Percentiles rank a stretch among this genome's conserved stretches.
Conservation (phyloP, 2,888 invertebrate genomes). For the Pyrrhosoma nymphula region DNA sequence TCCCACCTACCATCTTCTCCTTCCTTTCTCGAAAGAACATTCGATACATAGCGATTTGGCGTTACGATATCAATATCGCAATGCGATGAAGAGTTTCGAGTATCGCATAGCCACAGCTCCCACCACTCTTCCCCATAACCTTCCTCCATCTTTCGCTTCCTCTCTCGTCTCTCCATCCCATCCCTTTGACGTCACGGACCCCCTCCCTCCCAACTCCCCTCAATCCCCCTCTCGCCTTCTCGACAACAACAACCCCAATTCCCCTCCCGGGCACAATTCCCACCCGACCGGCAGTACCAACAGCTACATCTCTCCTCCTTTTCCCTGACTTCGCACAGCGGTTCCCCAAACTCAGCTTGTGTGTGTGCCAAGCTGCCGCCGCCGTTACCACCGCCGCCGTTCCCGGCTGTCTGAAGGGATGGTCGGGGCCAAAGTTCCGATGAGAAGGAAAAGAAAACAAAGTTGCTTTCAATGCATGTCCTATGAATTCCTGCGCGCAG, state of each 20-base stretch:
- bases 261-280: slow-evolving; percentile 5
- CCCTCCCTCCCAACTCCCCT: neutral
- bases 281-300: neutral
- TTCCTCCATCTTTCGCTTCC: too few species aligned
- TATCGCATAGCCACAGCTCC: too few species aligned
- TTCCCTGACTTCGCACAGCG: neutral
- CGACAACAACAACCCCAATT: neutral
- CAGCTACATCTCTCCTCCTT: neutral
- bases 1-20: too few species aligned
- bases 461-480: neutral
- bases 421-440: neutral
- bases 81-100: too few species aligned
- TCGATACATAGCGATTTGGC: too few species aligned
- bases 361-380: neutral
- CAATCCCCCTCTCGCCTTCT: neutral
- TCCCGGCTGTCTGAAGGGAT: neutral
- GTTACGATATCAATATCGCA: too few species aligned
- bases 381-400: neutral
- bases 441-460: neutral
- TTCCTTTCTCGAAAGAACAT: too few species aligned
- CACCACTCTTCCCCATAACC: neutral
- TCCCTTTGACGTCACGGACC: neutral
- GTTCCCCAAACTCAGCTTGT: neutral
- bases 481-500: neutral
- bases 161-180: neutral